A percentile compares a stretch with the other conserved stretches of the same genome.
These are phyloP conservation scores for Nannospalax galili DNA, from an alignment of 2,113 vertebrate species.

Conservation along the genomic window DNA sequence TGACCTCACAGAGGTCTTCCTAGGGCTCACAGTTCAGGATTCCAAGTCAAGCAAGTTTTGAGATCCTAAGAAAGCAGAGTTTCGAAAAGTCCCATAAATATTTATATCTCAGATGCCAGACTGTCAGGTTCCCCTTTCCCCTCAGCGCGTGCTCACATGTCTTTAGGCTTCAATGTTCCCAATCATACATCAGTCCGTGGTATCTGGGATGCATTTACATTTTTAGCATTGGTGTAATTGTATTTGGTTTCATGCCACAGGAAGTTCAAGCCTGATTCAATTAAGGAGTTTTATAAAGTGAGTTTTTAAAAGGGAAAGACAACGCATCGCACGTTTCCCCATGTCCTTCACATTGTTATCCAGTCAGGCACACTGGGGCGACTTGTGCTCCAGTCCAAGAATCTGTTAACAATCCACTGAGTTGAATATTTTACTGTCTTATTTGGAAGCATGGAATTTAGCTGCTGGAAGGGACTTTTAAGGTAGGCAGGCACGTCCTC, in stretches of 20 bases:
- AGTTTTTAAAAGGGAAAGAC: conserved; percentile 73
- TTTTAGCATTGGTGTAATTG: conserved; percentile 76
- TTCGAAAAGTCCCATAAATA: conserved; percentile 51
- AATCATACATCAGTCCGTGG: conserved; percentile 65
- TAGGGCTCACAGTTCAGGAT: neutral
- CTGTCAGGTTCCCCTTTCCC: conserved; percentile 31
- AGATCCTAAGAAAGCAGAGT: conserved; percentile 57
- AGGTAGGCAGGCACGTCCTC: conserved; percentile 51
- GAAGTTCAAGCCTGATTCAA: conserved; percentile 79
- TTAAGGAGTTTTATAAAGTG: conserved; percentile 75
- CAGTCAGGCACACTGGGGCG: conserved; percentile 32
- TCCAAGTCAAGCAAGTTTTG: conserved; percentile 70
- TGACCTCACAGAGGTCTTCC: neutral
- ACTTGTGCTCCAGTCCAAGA: conserved; percentile 63
- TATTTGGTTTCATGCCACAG: conserved; percentile 77
- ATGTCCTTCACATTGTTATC: conserved; percentile 59
- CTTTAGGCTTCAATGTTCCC: neutral
- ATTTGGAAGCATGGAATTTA: conserved; percentile 63
- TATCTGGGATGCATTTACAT: conserved; percentile 79
- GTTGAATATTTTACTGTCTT: conserved; percentile 67
- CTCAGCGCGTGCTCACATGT: neutral
- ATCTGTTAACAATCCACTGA: conserved; percentile 76
- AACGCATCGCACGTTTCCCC: conserved; percentile 65
- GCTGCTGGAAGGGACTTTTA: conserved; percentile 1
- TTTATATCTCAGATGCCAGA: conserved; percentile 30